Percentiles rank a stretch among this genome's conserved stretches.
These are phyloP conservation scores for Pteria penguin DNA, from an alignment of 2,888 invertebrate genomes.

Conservation along the genomic window DNA sequence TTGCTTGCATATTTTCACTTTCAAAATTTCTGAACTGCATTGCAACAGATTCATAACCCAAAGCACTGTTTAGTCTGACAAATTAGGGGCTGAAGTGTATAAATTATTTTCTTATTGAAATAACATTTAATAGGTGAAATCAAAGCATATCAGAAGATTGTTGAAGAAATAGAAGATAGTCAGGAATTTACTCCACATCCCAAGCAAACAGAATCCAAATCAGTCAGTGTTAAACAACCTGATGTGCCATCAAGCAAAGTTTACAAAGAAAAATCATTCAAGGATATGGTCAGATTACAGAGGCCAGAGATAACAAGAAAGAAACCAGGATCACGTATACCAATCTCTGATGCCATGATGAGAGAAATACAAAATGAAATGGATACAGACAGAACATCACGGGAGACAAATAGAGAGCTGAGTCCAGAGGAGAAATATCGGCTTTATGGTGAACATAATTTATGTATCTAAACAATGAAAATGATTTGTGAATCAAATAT, in stretches of 20 bases:
- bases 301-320: slow-evolving; percentile 74
- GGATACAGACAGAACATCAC: slow-evolving; percentile 30
- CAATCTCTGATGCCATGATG: slow-evolving; percentile 5
- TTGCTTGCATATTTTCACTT: no score
- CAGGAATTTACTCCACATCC: slow-evolving; percentile 34
- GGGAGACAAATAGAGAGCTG: slow-evolving; percentile 42
- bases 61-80: no score
- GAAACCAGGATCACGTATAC: slow-evolving; percentile 43
- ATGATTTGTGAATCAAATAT: no score
- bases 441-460: slow-evolving; percentile 61
- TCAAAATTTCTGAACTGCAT: no score
- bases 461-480: not conserved
- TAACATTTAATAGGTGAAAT: slow-evolving; percentile 56
- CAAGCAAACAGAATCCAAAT: slow-evolving; percentile 16
- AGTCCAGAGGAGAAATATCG: slow-evolving; percentile 60
- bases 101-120: no score
- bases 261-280: slow-evolving; percentile 68
- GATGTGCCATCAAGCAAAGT: slow-evolving; percentile 44
- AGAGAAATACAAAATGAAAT: slow-evolving; percentile 8
- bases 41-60: no score
- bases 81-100: no score
- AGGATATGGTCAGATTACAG: slow-evolving; percentile 73
- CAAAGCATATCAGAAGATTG: slow-evolving; percentile 55
- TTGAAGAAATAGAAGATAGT: slow-evolving; percentile 58
- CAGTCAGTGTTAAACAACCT: slow-evolving; percentile 17